Conservation (phyloP, 1,140 invertebrate genomes). For the Drosophila burlai region DNA sequence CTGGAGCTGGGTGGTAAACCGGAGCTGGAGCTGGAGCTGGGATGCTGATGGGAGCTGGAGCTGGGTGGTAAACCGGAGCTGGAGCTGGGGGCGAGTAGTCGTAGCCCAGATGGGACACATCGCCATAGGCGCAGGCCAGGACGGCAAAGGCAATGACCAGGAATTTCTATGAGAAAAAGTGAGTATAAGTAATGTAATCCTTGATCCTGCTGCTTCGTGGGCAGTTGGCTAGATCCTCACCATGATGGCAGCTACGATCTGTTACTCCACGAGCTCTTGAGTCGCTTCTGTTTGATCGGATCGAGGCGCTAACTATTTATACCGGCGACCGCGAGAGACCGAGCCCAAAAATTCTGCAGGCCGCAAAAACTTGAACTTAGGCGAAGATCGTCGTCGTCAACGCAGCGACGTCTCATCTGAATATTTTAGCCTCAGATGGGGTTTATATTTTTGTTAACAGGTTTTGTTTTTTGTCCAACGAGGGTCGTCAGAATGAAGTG, state of each 20-base stretch:
- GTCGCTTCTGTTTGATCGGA: slow-evolving; percentile 57
- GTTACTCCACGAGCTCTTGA: slow-evolving; percentile 58
- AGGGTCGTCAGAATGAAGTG: slow-evolving; percentile 46
- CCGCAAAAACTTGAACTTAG: slow-evolving; percentile 37
- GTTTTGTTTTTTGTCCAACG: slow-evolving; percentile 22
- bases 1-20: slow-evolving; percentile 25
- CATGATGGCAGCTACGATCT: slow-evolving; percentile 57
- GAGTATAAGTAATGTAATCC: slow-evolving; percentile 13
- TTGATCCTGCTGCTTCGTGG: slow-evolving; percentile 7
- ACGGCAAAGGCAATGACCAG: slow-evolving; percentile 72
- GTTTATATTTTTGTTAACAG: slow-evolving; percentile 2
- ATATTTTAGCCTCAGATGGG: slow-evolving; percentile 45
- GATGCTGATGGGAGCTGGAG: slow-evolving; percentile 33
- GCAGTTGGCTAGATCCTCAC: slow-evolving; percentile 30
- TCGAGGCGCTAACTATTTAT: slow-evolving; percentile 60
- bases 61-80: slow-evolving; percentile 24
- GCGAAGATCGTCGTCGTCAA: slow-evolving; percentile 24
- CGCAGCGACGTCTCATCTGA: slow-evolving; percentile 32
- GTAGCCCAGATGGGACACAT: slow-evolving; percentile 74
- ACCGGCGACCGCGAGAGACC: slow-evolving; percentile 25
- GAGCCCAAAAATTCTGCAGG: slow-evolving; percentile 38
- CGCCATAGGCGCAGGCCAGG: slow-evolving; percentile 71
- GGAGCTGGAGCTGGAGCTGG: slow-evolving; percentile 29
- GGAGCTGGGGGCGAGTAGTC: slow-evolving; percentile 62
- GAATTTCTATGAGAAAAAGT: slow-evolving; percentile 60